Base-by-base conservation (phyloP, 2,797 vertebrate genomes). In the Onychomys leucogaster region DNA sequence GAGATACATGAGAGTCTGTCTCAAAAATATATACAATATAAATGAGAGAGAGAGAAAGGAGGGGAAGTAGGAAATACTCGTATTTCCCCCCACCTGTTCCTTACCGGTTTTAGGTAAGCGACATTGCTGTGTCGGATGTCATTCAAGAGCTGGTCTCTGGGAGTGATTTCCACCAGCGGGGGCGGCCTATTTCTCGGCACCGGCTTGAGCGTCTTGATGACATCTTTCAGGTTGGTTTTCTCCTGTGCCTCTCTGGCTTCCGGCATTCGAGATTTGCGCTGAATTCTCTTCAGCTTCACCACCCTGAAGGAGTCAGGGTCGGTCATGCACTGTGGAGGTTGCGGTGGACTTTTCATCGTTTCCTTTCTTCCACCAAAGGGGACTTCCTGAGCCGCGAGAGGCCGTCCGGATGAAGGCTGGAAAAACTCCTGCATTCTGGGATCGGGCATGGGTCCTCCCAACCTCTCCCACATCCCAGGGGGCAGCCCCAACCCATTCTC, bases 111-210 rank as follows among this genome's bases (percentile, higher is more conserved):
- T 11, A 99, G 99, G 83, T 99, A 99, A 55, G 99, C 99, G 0
- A 99, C 99, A 0, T 99, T 99, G 98, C 99, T 99, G 91, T 99
- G 99, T 77, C 99, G 99, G 96, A 99, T 99, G 98, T 99, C 99
- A 0, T 95, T 99, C 8, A 99, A 98, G 4, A 99, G 99, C 90
- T 99, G 98, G 97, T 99, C 99, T 37, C 99, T 98, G 0, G 99
- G 99, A 0, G 99, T 99, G 94, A 99, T 94, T 0, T 99, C 99
- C 0, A 99, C 99, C 61, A 99, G 98, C 0, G 99, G 99, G 8
- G 99, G 99, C 0, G 99, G 97, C 84, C 99, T 98, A 52, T 98
- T 99, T 87, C 99, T 99, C 23, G 99, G 99, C 73, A 99, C 57
- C 0, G 99, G 99, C 97, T 99, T 99, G 32, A 99, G 98, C 0